These are phyloP conservation scores for Ptilorrhoa leucosticta DNA, from an alignment of 2,113 vertebrate species.

Conservation along the genomic window DNA sequence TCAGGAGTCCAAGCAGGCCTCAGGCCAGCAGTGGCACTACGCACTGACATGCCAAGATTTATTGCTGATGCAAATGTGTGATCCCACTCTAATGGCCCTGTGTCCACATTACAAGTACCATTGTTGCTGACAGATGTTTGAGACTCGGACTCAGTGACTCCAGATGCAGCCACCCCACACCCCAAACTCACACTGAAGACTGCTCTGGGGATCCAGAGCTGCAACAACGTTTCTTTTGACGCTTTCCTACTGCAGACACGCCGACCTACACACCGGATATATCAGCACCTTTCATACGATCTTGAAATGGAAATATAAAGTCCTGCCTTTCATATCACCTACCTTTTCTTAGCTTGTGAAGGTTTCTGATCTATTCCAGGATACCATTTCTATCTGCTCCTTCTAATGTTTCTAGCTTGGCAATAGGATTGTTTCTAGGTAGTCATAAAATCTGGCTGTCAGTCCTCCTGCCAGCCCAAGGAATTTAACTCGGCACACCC, in stretches of 20 bases:
- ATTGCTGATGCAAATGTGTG: neutral
- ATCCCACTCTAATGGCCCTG: neutral
- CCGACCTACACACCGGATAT: rapidly evolving
- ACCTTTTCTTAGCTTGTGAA: neutral
- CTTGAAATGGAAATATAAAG: neutral
- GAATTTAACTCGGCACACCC: neutral
- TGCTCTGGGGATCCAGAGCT: neutral
- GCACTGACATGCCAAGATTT: neutral
- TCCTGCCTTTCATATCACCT: neutral
- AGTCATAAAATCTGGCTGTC: neutral
- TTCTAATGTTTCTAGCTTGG: neutral
- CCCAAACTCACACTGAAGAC: neutral
- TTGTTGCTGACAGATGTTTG: neutral
- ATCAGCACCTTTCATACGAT: neutral
- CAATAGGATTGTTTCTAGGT: neutral
- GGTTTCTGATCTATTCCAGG: neutral
- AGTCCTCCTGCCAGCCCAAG: neutral
- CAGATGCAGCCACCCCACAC: neutral
- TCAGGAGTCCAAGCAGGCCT: neutral
- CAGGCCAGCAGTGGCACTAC: neutral
- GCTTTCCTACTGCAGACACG: neutral
- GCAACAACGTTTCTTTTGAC: neutral
- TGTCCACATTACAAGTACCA: neutral
- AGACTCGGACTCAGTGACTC: neutral
- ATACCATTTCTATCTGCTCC: neutral